phyloP scores from a whole-genome alignment of 2,888 invertebrate species.

The Drosophila dives region DNA sequence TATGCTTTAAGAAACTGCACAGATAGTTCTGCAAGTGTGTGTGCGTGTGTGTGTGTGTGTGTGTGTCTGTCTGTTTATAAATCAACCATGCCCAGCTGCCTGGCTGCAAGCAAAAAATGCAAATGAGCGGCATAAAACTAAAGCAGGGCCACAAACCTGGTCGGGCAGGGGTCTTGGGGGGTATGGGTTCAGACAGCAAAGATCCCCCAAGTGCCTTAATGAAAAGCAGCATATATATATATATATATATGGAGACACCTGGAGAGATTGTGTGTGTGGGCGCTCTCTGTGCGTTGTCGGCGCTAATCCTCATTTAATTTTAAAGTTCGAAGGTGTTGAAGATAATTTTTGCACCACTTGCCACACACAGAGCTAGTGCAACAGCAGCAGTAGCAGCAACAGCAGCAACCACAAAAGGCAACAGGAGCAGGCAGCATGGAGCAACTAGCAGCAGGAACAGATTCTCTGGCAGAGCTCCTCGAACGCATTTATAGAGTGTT shows the following conservation, averaged over 20 bases:
- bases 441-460: constrained; percentile 19
- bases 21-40: constrained; percentile 18
- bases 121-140: constrained; percentile 70
- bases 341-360: constrained; percentile 83
- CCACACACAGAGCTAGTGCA: constrained; percentile 41
- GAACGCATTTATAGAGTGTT: constrained; percentile 78
- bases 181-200: constrained; percentile 58
- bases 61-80: constrained; percentile 41
- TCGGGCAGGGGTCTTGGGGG: constrained; percentile 3
- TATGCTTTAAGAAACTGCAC: constrained; percentile 50
- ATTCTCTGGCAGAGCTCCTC: constrained; percentile 29
- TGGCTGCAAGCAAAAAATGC: constrained; percentile 68
- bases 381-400: constrained; percentile 17
- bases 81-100: constrained; percentile 45
- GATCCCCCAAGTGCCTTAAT: constrained; percentile 74
- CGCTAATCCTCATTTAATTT: constrained; percentile 84
- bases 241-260: constrained; percentile 21
- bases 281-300: constrained; percentile 68
- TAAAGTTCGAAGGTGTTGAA: constrained; percentile 84
- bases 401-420: constrained; percentile 57
- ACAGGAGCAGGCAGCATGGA: constrained; percentile 28
- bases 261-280: constrained; percentile 14
- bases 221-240: constrained; percentile 63
- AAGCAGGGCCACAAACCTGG: constrained; percentile 21
- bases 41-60: neutral